phyloP scores from a whole-genome alignment of 2,797 vertebrate species.

The Liparis tanakae region DNA sequence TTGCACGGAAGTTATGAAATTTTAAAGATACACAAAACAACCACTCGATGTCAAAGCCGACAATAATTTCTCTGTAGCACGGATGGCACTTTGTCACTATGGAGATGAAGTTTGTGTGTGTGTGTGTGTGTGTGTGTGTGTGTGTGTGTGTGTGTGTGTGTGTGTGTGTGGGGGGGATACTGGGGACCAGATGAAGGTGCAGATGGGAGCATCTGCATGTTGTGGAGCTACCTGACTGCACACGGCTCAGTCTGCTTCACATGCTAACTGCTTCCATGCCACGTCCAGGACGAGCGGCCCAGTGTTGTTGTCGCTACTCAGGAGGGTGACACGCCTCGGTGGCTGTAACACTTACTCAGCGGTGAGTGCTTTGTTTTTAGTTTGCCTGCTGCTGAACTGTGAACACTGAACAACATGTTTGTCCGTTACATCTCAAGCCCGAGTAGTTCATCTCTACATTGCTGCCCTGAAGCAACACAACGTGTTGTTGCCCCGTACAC shows the following conservation, averaged over 20 bases:
- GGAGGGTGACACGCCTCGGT: slow-evolving; percentile 18
- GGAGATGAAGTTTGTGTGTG: slow-evolving; percentile 45
- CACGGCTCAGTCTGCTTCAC: slow-evolving; percentile 8
- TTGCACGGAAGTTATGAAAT: slow-evolving; percentile 48
- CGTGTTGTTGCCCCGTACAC: slow-evolving; percentile 6
- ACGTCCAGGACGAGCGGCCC: slow-evolving; percentile 14
- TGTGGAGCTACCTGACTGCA: no score
- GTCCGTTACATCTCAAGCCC: slow-evolving; percentile 11
- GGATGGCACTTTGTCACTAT: slow-evolving; percentile 51
- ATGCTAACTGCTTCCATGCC: slow-evolving; percentile 35
- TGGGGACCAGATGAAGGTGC: background rate
- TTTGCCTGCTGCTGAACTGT: slow-evolving; percentile 8
- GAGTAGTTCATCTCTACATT: slow-evolving; percentile 5
- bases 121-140: background rate
- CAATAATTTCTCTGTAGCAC: slow-evolving; percentile 42
- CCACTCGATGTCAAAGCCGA: slow-evolving; percentile 57
- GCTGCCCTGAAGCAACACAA: background rate
- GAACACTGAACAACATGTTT: slow-evolving; percentile 24
- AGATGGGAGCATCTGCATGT: no score
- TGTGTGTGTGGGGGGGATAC: slow-evolving; percentile 41
- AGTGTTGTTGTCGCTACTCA: slow-evolving; percentile 15
- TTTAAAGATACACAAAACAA: slow-evolving; percentile 66
- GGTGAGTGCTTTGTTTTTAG: slow-evolving; percentile 25
- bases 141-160: slow-evolving; percentile 32
- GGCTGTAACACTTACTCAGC: slow-evolving; percentile 7